Conservation (phyloP, 2,888 invertebrate genomes). For the Platycnemis pennipes region DNA sequence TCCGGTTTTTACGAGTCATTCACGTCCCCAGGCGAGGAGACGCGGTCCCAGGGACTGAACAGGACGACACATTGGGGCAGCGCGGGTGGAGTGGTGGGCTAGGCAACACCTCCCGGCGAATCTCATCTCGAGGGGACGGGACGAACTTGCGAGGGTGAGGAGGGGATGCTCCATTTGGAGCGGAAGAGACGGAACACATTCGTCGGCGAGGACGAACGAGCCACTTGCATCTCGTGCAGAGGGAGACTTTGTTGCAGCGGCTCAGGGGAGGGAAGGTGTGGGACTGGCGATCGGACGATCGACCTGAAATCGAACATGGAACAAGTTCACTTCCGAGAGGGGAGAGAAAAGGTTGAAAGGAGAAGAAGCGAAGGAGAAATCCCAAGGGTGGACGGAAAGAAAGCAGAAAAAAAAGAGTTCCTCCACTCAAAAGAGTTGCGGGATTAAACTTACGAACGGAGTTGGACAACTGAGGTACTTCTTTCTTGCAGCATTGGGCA, state of each 20-base stretch:
- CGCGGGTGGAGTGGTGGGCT: too few species aligned
- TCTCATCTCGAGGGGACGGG: too few species aligned
- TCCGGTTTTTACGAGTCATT: conserved; percentile 6
- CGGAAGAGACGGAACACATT: background rate
- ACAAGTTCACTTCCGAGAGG: background rate
- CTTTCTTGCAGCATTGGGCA: background rate
- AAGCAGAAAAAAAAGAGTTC: background rate
- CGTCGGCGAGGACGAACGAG: background rate
- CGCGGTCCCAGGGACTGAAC: background rate
- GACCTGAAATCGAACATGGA: background rate
- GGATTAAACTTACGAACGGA: background rate
- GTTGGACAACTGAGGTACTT: background rate
- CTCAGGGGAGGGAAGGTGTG: background rate
- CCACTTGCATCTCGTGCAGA: background rate
- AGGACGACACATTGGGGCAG: too few species aligned
- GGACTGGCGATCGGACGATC: background rate
- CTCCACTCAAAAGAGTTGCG: background rate
- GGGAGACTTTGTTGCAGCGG: background rate
- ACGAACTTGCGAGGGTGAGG: background rate
- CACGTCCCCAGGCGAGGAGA: background rate
- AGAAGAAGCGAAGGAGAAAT: background rate
- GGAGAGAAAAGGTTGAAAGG: background rate
- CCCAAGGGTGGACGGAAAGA: background rate
- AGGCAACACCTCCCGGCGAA: too few species aligned
- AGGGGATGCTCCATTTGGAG: background rate